Evolutionary conservation across 1,140 invertebrate species (phyloP), one percentile per base, ranked within the genome.

Genomic region (Apis mellifera): DNA sequence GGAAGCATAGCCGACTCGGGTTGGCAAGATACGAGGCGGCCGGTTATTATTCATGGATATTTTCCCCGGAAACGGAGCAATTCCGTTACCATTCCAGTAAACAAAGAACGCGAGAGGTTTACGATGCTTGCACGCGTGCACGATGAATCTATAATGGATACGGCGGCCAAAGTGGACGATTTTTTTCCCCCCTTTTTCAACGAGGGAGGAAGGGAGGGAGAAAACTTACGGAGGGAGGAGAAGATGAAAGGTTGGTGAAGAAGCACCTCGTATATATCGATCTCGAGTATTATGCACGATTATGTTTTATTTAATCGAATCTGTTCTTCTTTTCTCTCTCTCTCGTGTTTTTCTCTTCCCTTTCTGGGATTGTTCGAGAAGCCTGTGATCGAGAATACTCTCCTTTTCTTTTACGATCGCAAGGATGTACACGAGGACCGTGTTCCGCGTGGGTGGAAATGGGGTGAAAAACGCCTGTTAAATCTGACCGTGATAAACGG

Each of bases 251-350:
- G 26, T 57, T 1, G 26, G 52, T 0, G 82, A 84, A 82, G 62
- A 54, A 52, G 78, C 69, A n/a, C 23, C 32, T 54, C 52, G 13
- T 42, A 32, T 42, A 32, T 89, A 89, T 89, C 57, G 89, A 89
- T 90, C 83, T 55, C 76, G 19, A 66, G 80, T 42, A 66, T 88
- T 75, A 69, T 64, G 23, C 72, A 2, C 42, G 80, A 86, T 89
- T 89, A 89, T 89, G 68, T 89, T 90, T 89, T 90, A 89, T 90
- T 89, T 84, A 89, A 74, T 72, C 85, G 68, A 60, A 23, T n/a
- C 74, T 7, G 23, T 13, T 9, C n/a, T 52, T 42, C 32, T 19
- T 26, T 9, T 65, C 17, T 11, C 11, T 5, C 21, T 13, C n/a
- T 48, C 32, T 21, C 32, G 21, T 50, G 5, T 52, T n/a, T 70